phyloP scores from a whole-genome alignment of 2,888 invertebrate genomes.

The Mesorhabditis spiculigera region DNA sequence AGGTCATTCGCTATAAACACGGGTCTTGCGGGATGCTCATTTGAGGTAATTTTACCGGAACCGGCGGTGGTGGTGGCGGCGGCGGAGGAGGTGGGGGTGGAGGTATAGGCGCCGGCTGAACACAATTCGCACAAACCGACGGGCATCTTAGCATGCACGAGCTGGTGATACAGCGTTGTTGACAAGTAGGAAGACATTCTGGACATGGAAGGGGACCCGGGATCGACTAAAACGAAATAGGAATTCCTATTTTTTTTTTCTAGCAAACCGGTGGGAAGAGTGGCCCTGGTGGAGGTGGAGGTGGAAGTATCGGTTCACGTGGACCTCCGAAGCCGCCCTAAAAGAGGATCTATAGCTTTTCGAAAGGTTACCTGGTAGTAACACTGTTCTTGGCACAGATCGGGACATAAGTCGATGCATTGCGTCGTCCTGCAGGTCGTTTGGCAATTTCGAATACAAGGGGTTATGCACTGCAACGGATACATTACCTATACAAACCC shows the following conservation, averaged over 20 bases:
- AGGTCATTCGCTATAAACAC: not conserved
- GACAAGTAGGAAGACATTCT: conserved; percentile 1
- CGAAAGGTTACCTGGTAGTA: not conserved
- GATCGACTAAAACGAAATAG: not conserved
- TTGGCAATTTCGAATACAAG: not conserved
- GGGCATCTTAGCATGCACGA: conserved; percentile 3
- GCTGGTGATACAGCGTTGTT: conserved; percentile 1
- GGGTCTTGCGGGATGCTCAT: not conserved
- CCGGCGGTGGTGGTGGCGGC: not conserved
- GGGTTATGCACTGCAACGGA: not conserved
- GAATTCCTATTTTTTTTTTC: not conserved
- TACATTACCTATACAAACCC: not conserved
- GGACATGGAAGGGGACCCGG: not conserved
- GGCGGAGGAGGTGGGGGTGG: conserved; percentile 3
- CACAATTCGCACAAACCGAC: conserved; percentile 4
- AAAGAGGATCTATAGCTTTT: no score
- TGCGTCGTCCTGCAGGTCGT: not conserved
- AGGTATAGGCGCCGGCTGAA: not conserved
- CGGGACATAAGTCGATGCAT: conserved; percentile 2
- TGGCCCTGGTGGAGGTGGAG: not conserved
- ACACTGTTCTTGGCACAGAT: conserved; percentile 4
- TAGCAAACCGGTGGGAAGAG: not conserved
- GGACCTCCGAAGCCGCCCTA: no score
- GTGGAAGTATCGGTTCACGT: not conserved
- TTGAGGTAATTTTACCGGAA: not conserved